These are phyloP conservation scores for Chrysolina haemoptera DNA, from an alignment of 2,888 invertebrate species.

Conservation along the genomic window DNA sequence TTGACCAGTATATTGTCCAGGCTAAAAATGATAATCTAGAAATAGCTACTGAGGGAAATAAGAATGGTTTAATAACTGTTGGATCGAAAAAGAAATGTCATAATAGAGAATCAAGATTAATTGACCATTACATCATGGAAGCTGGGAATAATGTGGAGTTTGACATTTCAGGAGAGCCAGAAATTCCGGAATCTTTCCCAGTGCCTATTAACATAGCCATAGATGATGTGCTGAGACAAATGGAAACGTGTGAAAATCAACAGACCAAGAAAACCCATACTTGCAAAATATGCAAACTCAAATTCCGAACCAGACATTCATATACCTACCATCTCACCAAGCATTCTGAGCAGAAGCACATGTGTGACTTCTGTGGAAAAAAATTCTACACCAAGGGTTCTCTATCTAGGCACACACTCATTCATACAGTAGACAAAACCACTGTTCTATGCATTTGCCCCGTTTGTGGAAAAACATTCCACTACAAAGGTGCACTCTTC, in stretches of 20 bases:
- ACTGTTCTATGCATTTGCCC: constrained; percentile 83
- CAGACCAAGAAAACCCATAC: neutral
- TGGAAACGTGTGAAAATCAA: neutral
- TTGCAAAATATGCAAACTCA: constrained; percentile 47
- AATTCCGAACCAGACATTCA: constrained; percentile 45
- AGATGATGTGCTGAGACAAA: neutral
- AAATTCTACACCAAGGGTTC: constrained; percentile 73
- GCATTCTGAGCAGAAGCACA: constrained; percentile 71
- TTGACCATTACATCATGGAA: neutral
- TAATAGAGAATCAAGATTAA: neutral
- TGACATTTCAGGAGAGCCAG: neutral
- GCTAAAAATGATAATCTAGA: neutral
- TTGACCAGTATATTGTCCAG: neutral
- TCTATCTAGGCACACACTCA: constrained; percentile 35
- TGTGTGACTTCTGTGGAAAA: constrained; percentile 78
- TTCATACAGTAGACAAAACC: constrained; percentile 61
- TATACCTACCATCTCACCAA: constrained; percentile 57
- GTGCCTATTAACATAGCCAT: neutral
- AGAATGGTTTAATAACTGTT: neutral
- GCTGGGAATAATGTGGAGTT: neutral
- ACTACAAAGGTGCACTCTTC: constrained; percentile 77
- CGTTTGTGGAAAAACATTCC: constrained; percentile 87
- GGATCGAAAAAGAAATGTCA: neutral
- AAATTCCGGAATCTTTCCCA: neutral
- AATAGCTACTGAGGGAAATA: neutral